Conservation (phyloP, 92 coral and sea anemone genomes). For the Diadumene lineata region DNA sequence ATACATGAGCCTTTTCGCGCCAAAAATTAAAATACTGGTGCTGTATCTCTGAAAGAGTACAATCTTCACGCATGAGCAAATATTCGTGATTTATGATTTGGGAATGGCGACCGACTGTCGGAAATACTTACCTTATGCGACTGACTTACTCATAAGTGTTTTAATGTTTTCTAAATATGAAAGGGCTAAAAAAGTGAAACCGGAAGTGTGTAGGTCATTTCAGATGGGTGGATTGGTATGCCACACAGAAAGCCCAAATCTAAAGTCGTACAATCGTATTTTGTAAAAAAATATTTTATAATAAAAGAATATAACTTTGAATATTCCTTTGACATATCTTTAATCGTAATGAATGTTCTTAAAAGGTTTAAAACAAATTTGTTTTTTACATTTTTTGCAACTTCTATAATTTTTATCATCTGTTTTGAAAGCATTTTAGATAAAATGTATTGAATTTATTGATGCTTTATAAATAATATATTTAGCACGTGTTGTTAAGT, state of each 20-base stretch:
- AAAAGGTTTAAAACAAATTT: too few species aligned
- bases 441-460: neutral
- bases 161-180: neutral
- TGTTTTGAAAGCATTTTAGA: too few species aligned
- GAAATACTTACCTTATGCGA: conserved; percentile 2
- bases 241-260: conserved; percentile 28
- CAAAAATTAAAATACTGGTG: conserved; percentile 14
- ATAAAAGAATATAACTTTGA: neutral
- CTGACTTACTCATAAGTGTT: neutral
- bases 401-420: too few species aligned
- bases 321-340: too few species aligned
- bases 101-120: neutral
- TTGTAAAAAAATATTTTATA: neutral
- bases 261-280: neutral
- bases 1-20: conserved; percentile 23
- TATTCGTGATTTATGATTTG: neutral
- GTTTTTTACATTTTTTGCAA: too few species aligned
- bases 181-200: neutral
- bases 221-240: neutral
- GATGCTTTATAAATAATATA: neutral
- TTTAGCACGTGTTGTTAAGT: neutral
- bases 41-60: neutral
- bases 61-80: neutral
- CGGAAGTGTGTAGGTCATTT: conserved; percentile 5
- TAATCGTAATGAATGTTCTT: too few species aligned